Conservation (phyloP, 2,888 invertebrate species). For the Flexamia atlantica region DNA sequence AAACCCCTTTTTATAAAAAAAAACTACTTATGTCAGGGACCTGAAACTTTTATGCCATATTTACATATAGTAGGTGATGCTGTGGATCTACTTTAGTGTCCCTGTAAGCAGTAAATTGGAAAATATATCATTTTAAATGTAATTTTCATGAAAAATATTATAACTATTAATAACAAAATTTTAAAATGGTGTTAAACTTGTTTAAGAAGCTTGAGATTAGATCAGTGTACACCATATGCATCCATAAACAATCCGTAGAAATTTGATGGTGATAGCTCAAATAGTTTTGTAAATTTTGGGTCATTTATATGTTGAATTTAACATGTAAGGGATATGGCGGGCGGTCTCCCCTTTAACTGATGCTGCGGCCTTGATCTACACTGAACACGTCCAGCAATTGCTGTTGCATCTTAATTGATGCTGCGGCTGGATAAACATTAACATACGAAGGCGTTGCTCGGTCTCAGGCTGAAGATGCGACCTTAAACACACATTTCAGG, state of each 20-base stretch:
- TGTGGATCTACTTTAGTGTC: neutral
- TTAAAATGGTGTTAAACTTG: neutral
- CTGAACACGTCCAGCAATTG: too few relatives aligned
- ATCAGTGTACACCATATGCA: neutral
- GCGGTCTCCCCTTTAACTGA: too few relatives aligned
- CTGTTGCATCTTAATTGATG: too few relatives aligned
- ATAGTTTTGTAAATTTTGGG: neutral
- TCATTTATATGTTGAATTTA: too few relatives aligned
- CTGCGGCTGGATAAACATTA: too few relatives aligned
- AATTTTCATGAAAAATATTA: neutral
- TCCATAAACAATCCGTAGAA: neutral
- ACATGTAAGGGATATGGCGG: too few relatives aligned
- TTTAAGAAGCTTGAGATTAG: neutral
- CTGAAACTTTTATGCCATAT: neutral
- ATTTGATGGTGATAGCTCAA: neutral
- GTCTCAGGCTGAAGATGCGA: too few relatives aligned
- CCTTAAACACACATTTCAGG: too few relatives aligned
- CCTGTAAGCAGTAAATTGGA: neutral
- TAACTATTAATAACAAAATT: neutral
- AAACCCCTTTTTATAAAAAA: neutral
- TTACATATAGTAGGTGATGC: neutral
- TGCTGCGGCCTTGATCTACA: too few relatives aligned
- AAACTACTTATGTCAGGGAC: too few relatives aligned
- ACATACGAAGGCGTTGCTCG: too few relatives aligned
- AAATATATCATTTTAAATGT: neutral